A percentile compares a stretch with the other conserved stretches of the same genome.
These are phyloP conservation scores for Lamellibrachia satsuma DNA, from an alignment of 2,888 invertebrate species.

Conservation along the genomic window DNA sequence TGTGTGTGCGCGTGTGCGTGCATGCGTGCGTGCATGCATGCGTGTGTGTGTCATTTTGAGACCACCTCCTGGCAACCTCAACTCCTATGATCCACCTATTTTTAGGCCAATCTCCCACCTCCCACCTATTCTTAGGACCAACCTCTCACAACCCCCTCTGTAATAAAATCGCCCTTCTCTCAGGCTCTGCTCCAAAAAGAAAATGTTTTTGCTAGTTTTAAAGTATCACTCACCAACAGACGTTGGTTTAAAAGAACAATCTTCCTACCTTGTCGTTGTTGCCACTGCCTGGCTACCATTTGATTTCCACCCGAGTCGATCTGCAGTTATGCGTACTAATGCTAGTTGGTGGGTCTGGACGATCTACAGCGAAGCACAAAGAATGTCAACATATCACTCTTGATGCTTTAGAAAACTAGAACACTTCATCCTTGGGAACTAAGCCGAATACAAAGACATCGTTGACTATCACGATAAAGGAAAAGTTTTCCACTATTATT, in stretches of 20 bases:
- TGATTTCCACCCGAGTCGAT: constrained; percentile 77
- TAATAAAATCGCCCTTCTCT: too few species aligned
- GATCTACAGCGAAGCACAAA: constrained; percentile 71
- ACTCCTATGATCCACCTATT: too few species aligned
- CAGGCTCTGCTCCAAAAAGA: too few species aligned
- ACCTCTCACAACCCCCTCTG: too few species aligned
- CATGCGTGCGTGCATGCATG: too few species aligned
- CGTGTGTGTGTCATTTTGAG: too few species aligned
- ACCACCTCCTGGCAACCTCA: too few species aligned
- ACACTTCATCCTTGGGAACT: background rate
- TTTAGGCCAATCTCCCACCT: too few species aligned
- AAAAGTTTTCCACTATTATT: background rate
- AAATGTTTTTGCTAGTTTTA: background rate
- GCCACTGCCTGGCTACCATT: constrained; percentile 73
- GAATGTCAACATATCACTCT: background rate
- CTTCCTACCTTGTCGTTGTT: constrained; percentile 48
- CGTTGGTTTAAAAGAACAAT: background rate
- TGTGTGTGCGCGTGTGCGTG: too few species aligned
- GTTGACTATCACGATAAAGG: background rate
- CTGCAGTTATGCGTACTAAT: constrained; percentile 69
- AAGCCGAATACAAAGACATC: background rate
- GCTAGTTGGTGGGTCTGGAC: constrained; percentile 72
- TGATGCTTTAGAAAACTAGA: background rate
- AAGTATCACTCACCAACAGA: background rate
- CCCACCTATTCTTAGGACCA: too few species aligned